Evolutionary conservation across 2,888 invertebrate species (phyloP).

Genomic region (Drosophila meridiana): DNA sequence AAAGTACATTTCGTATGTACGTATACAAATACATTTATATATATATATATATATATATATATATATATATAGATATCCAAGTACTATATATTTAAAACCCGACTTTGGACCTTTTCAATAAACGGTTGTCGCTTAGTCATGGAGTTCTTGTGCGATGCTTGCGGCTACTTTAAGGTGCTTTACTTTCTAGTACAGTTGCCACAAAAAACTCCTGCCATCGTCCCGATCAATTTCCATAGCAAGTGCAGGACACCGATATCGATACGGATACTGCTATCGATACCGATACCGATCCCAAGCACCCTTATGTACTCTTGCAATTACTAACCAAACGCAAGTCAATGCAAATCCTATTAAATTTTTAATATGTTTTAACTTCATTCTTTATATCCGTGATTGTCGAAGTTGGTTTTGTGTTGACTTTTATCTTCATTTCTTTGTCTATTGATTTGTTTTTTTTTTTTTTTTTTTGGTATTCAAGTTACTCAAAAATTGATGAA

Average conservation of each 20-base stretch:
- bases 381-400: conserved; percentile 71
- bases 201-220: conserved; percentile 23
- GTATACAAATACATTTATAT: conserved; percentile 5
- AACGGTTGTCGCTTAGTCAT: conserved; percentile 27
- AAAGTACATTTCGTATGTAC: conserved; percentile 24
- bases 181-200: conserved; percentile 43
- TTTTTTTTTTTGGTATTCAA: conserved; percentile 16
- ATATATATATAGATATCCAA: conserved; percentile 13
- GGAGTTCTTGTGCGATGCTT: conserved; percentile 52
- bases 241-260: not conserved
- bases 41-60: conserved; percentile 12
- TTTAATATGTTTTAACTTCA: conserved; percentile 45
- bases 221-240: conserved; percentile 13
- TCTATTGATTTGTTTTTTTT: conserved; percentile 6
- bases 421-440: conserved; percentile 10
- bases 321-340: conserved; percentile 38
- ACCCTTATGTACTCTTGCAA: conserved; percentile 8
- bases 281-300: conserved; percentile 6
- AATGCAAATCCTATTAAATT: conserved; percentile 31
- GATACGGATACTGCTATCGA: not conserved
- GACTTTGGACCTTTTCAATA: conserved; percentile 22
- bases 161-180: conserved; percentile 42
- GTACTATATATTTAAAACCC: conserved; percentile 29
- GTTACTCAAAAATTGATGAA: conserved; percentile 25
- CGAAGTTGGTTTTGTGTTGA: conserved; percentile 66